These are phyloP conservation scores for Catharus ustulatus DNA, from an alignment of 2,797 vertebrate species.

Conservation along the genomic window DNA sequence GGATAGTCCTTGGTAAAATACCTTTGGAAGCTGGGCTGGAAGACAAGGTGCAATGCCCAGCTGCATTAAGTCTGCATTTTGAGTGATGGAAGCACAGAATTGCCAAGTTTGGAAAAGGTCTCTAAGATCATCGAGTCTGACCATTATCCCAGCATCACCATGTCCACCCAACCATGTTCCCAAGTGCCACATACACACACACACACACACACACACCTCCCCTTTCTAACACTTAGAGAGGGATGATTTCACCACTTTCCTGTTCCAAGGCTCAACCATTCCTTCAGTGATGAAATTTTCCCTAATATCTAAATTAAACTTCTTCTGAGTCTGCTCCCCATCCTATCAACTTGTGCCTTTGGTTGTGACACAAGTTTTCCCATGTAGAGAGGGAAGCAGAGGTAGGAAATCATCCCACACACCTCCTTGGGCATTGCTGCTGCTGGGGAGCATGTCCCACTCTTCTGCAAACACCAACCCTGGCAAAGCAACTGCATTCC, in stretches of 20 bases:
- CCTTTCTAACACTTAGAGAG: background rate
- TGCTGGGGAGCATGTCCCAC: accelerated
- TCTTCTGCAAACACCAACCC: accelerated
- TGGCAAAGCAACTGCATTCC: background rate
- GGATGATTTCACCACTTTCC: background rate
- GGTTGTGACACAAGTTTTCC: background rate
- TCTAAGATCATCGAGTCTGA: accelerated
- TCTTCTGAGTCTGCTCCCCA: background rate
- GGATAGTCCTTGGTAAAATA: background rate
- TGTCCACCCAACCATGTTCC: background rate
- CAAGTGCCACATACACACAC: background rate
- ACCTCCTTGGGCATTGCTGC: background rate
- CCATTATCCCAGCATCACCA: background rate
- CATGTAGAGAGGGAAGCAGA: background rate
- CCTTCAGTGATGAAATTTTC: background rate
- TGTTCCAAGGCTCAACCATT: background rate
- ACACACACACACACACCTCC: no score
- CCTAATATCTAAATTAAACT: background rate
- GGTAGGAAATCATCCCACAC: background rate
- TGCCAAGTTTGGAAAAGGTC: background rate
- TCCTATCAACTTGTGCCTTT: background rate
- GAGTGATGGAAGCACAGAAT: background rate
- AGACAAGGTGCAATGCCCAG: background rate
- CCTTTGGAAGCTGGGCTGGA: background rate
- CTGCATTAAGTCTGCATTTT: background rate